A percentile compares a stretch with the other conserved stretches of the same genome.
These are phyloP conservation scores for Chionoecetes opilio DNA, from an alignment of 1,140 invertebrate genomes.

Conservation along the genomic window DNA sequence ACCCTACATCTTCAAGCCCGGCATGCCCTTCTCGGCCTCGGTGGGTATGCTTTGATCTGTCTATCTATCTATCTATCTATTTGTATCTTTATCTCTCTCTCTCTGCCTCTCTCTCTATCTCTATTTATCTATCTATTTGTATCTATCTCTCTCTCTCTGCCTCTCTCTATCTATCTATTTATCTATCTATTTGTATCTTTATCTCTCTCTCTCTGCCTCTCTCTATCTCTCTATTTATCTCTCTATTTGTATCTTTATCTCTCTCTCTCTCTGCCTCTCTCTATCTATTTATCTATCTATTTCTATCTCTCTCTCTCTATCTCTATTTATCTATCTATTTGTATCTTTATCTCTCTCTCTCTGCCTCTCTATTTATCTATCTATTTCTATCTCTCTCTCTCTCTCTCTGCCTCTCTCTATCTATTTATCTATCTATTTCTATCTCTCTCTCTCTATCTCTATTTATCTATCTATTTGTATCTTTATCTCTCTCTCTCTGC, in stretches of 20 bases:
- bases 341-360: not conserved
- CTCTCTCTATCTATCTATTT: not conserved
- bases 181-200: not conserved
- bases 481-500: too few relatives aligned
- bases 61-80: not conserved
- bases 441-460: too few relatives aligned
- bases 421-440: too few relatives aligned
- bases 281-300: not conserved
- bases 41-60: slow-evolving; percentile 83
- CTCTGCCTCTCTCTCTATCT: not conserved
- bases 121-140: not conserved
- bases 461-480: too few relatives aligned
- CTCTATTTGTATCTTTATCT: too few relatives aligned
- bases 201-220: too few relatives aligned
- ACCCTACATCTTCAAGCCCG: slow-evolving; percentile 86
- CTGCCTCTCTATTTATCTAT: not conserved
- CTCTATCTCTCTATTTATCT: too few relatives aligned
- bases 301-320: not conserved
- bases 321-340: not conserved
- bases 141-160: not conserved
- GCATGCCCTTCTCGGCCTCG: slow-evolving; percentile 85
- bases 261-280: not conserved
- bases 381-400: not conserved
- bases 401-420: too few relatives aligned
- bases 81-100: not conserved